Percentiles rank a stretch among this genome's conserved stretches.
Conservation (phyloP, 2,113 vertebrate genomes). For the Stomatorhinus ivindoensis region DNA sequence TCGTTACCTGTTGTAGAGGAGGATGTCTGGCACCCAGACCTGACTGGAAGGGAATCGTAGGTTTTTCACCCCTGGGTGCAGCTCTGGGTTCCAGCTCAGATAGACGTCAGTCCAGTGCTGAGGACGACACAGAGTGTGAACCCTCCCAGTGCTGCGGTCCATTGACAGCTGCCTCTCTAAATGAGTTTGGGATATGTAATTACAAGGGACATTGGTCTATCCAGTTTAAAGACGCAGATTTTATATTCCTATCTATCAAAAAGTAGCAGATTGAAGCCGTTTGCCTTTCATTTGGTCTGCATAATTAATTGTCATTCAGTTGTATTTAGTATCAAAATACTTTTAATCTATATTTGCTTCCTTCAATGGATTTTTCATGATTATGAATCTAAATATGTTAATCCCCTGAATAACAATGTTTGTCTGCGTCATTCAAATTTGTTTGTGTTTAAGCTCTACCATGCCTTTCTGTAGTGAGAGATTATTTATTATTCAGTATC, state of each 20-base stretch:
- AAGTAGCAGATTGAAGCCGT: not conserved
- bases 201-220: not conserved
- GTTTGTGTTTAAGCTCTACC: not conserved
- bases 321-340: not conserved
- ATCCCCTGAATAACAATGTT: not conserved
- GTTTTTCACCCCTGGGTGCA: constrained; percentile 75
- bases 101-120: constrained; percentile 77
- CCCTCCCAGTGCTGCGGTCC: not conserved
- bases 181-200: not conserved
- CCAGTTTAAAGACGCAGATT: not conserved
- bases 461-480: not conserved
- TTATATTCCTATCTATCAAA: not conserved
- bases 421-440: not conserved
- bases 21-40: constrained; percentile 81
- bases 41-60: constrained; percentile 73
- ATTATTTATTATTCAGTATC: not conserved
- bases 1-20: constrained; percentile 83
- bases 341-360: not conserved
- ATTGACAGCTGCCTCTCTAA: not conserved
- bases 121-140: not conserved
- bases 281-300: not conserved
- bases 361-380: not conserved
- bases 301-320: not conserved
- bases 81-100: constrained; percentile 72
- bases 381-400: not conserved